phyloP scores from a whole-genome alignment of 2,888 invertebrate genomes.

The Andrena bucephala region DNA sequence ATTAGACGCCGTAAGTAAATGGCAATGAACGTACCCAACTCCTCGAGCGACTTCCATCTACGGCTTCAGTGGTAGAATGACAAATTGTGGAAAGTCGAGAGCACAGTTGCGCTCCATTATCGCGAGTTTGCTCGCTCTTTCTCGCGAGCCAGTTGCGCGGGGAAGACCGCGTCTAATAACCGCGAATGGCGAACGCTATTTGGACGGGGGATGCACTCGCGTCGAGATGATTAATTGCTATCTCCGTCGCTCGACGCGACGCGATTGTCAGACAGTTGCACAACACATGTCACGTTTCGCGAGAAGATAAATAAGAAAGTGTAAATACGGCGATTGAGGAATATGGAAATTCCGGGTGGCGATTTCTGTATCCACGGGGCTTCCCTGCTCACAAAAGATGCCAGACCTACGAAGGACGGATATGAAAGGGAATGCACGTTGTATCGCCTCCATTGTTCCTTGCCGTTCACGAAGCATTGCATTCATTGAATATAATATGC shows the following conservation, averaged over 20 bases:
- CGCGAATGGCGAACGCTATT: not conserved
- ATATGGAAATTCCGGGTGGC: not conserved
- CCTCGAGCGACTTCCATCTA: not conserved
- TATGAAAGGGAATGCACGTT: constrained; percentile 16
- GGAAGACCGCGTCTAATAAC: constrained; percentile 22
- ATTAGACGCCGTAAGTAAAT: not conserved
- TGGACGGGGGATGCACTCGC: constrained; percentile 9
- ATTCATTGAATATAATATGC: not conserved
- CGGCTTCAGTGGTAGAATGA: not conserved
- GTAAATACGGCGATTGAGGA: not conserved
- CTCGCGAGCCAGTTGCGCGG: not conserved
- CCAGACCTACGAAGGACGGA: constrained; percentile 22
- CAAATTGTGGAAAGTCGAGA: no score
- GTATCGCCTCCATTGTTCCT: constrained; percentile 26
- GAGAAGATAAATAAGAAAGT: not conserved
- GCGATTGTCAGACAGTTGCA: not conserved
- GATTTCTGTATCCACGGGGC: not conserved
- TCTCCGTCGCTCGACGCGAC: not conserved
- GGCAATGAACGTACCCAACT: not conserved
- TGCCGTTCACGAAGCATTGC: not conserved
- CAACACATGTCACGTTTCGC: not conserved
- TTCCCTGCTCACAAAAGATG: constrained; percentile 18
- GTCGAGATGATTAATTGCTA: constrained; percentile 13
- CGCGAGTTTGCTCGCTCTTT: not conserved
- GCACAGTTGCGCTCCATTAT: not conserved